Evolutionary conservation across 2,113 vertebrate genomes (phyloP).

Genomic region (Pteropus alecto): DNA sequence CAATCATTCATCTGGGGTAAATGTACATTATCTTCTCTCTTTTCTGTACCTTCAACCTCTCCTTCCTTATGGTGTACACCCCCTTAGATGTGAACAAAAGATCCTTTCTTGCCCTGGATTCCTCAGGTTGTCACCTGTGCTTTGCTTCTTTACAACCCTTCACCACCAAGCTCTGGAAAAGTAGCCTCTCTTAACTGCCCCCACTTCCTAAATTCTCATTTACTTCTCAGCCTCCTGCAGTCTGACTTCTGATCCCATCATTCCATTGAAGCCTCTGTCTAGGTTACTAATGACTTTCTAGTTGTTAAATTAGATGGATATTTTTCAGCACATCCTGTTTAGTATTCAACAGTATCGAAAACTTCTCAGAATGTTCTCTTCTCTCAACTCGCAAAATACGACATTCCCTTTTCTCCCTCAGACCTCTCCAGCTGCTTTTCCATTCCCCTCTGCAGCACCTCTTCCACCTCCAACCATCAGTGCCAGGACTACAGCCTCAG

Average conservation of each 20-base stretch:
- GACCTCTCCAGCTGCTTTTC: not conserved
- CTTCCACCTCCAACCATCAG: not conserved
- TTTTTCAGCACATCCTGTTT: not conserved
- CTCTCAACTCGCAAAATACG: not conserved
- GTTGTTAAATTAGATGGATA: not conserved
- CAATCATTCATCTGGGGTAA: not conserved
- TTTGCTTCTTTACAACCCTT: not conserved
- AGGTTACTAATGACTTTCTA: not conserved
- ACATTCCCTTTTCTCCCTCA: not conserved
- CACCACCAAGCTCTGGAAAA: not conserved
- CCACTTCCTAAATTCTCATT: not conserved
- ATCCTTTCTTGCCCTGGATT: not conserved
- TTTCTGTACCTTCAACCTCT: not conserved
- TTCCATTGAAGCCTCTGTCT: not conserved
- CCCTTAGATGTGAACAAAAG: not conserved
- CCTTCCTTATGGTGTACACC: not conserved
- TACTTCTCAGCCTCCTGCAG: not conserved
- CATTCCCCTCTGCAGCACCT: not conserved
- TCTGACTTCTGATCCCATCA: not conserved
- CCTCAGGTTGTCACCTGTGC: not conserved
- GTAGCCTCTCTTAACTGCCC: not conserved
- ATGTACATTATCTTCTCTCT: not conserved
- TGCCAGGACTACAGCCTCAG: not conserved
- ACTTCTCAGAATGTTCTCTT: not conserved
- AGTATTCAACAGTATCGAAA: not conserved